Base-by-base conservation (phyloP, 1,140 invertebrate species). In the Cydia strobilella region DNA sequence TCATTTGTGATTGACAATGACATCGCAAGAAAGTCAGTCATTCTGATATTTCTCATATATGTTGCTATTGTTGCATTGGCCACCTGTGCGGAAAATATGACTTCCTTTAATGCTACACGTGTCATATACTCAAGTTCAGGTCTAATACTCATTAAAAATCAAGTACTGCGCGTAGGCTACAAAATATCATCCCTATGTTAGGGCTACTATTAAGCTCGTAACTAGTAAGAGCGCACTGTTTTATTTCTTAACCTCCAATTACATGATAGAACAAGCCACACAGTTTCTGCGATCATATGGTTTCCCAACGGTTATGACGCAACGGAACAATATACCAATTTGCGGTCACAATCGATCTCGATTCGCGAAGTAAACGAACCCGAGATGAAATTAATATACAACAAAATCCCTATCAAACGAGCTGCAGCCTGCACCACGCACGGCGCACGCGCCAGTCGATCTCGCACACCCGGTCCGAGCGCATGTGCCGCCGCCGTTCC, bases 331-430 rank as follows among this genome's bases (percentile, higher is more conserved):
- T 69, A 69, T 31, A 15, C 65, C n/a, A 42, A 35, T 69, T 69
- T 69, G 27, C 65, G 65, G 65, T 59, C 65, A 35, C 65, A 69
- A 69, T 69, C 65, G 42, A 59, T 69, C 65, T 35, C 35, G 23
- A 39, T 39, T 27, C 9, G 80, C 76, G 75, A 74, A 80, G 75
- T 76, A 82, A 77, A 80, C 75, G 81, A 77, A 79, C 81, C 76
- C 81, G n/a, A 62, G 72, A 73, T 73, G 78, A 78, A 76, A 62
- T 45, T 39, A 39, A 79, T 73, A 74, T 80, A 63, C 12, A 78
- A 80, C 80, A 84, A 85, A 85, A 88, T 85, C 86, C 85, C 84
- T 83, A 80, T 75, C 74, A 20, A 48, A 63, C 73, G 75, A 25
- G 18, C 48, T 35, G 72, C 54, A 73, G 72, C 35, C 48, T 35